Conservation (phyloP, 2,797 vertebrate species). For the Schizopygopsis pylzovi region DNA sequence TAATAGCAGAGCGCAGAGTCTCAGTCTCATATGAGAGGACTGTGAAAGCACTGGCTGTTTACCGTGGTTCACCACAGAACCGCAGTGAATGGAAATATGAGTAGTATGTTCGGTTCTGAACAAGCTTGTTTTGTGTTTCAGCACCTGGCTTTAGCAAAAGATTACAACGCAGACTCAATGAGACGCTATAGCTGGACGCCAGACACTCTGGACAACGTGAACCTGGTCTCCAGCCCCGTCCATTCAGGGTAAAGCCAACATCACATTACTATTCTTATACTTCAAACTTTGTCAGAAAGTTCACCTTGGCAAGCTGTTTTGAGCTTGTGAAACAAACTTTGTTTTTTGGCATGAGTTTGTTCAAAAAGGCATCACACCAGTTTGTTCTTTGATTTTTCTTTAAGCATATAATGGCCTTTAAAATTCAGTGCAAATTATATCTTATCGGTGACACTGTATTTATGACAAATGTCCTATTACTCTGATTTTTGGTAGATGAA, state of each 20-base stretch:
- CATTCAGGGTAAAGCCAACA: conserved; percentile 91
- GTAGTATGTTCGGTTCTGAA: conserved; percentile 31
- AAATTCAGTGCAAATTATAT: neutral
- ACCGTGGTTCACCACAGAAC: neutral
- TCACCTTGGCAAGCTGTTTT: neutral
- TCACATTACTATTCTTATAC: neutral
- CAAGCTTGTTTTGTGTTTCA: conserved; percentile 66
- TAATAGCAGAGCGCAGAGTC: conserved; percentile 26
- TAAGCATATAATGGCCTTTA: neutral
- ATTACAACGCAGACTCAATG: conserved; percentile 90
- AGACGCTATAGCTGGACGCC: conserved; percentile 96
- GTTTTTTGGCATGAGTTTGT: too few relatives aligned
- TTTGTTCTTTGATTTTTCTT: neutral
- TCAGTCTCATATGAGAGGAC: neutral
- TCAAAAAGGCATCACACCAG: neutral
- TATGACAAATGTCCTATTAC: neutral
- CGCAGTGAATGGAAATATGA: conserved; percentile 21
- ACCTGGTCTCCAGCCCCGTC: conserved; percentile 94
- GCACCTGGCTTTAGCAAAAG: conserved; percentile 89
- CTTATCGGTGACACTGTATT: neutral
- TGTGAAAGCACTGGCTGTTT: conserved; percentile 19
- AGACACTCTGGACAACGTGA: conserved; percentile 94
- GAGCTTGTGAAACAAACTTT: neutral
- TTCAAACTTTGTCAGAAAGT: neutral
- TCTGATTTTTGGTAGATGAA: neutral